Base-by-base conservation (phyloP, 2,888 invertebrate species). In the Aricia artaxerxes region DNA sequence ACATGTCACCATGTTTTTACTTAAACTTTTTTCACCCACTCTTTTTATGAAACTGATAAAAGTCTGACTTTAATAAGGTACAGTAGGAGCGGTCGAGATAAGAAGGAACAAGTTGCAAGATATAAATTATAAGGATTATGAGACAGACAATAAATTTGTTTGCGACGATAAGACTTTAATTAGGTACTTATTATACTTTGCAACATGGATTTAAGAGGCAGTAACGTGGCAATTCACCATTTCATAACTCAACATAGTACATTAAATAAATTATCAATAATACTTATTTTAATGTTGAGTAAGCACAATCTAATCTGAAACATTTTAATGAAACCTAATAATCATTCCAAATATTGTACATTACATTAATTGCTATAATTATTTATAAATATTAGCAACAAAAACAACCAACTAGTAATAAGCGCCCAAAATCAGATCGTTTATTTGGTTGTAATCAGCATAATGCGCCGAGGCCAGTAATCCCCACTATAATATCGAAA, bases 101-200 rank as follows among this genome's bases (percentile, higher is more conserved):
- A 92, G 88, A 87, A 81, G 79, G 80, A 84, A 83, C 85, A 85
- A 69, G 35, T 35, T 53, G 16, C 84, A 83, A 83, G 87, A 86
- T 87, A 85, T 91, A 91, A 91, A 90, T 88, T 88, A 81, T 84
- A 79, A 83, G 83, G 88, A 88, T 89, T 88, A 89, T 80, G 85
- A 84, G 86, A 87, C 83, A 82, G 82, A 82, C 83, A 87, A 88
- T 89, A 89, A 91, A 88, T 85, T 85, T 81, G 82, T 73, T 77
- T 78, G 13, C 49, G 35, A 78, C 76, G 82, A 82, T 82, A 82
- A 82, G 44, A 85, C 85, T 72, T 82, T 79, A 78, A 79, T 79
- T 69, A 83, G 82, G 80, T 35, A 38, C 35, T 76, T 53, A 49
- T 13, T 31, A 31, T 76, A 76, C 53, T 57, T 76, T 53, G 76